phyloP scores from a whole-genome alignment of 23 tunicate species.

The Aplidium turbinatum region DNA sequence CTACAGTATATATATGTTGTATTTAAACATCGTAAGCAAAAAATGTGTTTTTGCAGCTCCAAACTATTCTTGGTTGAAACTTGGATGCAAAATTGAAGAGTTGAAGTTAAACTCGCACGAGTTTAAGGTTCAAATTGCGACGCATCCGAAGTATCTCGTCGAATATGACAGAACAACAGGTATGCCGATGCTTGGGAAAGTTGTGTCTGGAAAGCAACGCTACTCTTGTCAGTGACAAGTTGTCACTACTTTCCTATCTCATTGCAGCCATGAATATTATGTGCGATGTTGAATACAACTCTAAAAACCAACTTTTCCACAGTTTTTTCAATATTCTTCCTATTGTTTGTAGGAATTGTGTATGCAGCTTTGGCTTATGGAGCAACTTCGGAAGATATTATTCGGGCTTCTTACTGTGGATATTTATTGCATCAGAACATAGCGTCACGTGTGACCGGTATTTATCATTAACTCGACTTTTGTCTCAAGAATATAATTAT shows the following conservation, averaged over 20 bases:
- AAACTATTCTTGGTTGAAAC: conserved; percentile 24
- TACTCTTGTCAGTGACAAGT: too few species aligned
- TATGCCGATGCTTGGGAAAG: too few species aligned
- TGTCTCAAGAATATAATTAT: too few species aligned
- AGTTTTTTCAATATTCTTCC: background rate
- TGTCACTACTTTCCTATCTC: too few species aligned
- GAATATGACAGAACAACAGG: background rate
- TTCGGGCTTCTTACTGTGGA: conserved; percentile 27
- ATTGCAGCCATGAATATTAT: too few species aligned
- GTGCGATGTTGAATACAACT: too few species aligned
- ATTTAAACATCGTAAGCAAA: too few species aligned
- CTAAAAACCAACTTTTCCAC: too few species aligned
- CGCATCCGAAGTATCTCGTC: conserved; percentile 1
- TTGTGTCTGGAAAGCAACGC: too few species aligned
- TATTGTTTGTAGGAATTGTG: conserved; percentile 11
- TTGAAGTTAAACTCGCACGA: conserved; percentile 24
- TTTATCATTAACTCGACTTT: too few species aligned
- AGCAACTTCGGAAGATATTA: conserved; percentile 24
- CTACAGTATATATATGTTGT: too few species aligned
- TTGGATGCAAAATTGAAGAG: conserved; percentile 49
- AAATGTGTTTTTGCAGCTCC: conserved; percentile 22
- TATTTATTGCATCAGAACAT: conserved; percentile 27
- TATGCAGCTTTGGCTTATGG: conserved; percentile 13
- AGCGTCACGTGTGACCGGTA: too few species aligned
- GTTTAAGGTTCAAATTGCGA: conserved; percentile 4